Evolutionary conservation across 1,140 invertebrate species (phyloP).

Genomic region (Heliothis virescens): DNA sequence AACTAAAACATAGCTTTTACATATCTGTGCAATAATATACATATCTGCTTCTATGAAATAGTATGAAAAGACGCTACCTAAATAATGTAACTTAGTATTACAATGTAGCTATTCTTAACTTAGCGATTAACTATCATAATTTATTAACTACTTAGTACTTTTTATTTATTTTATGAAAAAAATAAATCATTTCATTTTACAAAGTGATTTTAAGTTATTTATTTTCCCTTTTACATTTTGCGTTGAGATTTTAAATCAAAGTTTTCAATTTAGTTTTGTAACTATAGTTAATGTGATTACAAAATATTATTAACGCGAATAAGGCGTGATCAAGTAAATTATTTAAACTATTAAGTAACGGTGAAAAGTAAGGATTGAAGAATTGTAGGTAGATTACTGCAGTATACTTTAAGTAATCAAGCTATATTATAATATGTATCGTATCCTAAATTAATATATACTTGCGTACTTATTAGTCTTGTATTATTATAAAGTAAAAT

Average conservation of each 20-base stretch:
- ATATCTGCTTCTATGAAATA: slow-evolving; percentile 80
- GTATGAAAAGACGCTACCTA: slow-evolving; percentile 48
- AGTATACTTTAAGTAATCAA: slow-evolving; percentile 43
- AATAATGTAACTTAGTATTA: slow-evolving; percentile 53
- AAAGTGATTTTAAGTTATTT: slow-evolving; percentile 51
- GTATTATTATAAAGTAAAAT: no score
- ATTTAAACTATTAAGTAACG: slow-evolving; percentile 7
- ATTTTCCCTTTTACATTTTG: slow-evolving; percentile 50
- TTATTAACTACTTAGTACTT: slow-evolving; percentile 54
- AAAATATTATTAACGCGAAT: not conserved
- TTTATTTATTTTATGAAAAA: slow-evolving; percentile 60
- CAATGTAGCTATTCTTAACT: slow-evolving; percentile 45
- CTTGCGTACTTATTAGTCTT: not conserved
- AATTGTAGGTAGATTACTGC: not conserved
- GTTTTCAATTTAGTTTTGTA: not conserved
- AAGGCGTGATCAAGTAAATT: slow-evolving; percentile 1
- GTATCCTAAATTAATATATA: not conserved
- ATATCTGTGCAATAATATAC: slow-evolving; percentile 65
- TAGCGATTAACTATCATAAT: slow-evolving; percentile 51
- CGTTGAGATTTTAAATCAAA: slow-evolving; percentile 31
- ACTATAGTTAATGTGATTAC: not conserved
- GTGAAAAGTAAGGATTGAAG: not conserved
- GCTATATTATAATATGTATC: not conserved
- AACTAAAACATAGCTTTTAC: slow-evolving; percentile 47
- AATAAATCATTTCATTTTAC: slow-evolving; percentile 61